phyloP scores from a whole-genome alignment of 2,113 vertebrate genomes.

The Stomatorhinus ivindoensis region DNA sequence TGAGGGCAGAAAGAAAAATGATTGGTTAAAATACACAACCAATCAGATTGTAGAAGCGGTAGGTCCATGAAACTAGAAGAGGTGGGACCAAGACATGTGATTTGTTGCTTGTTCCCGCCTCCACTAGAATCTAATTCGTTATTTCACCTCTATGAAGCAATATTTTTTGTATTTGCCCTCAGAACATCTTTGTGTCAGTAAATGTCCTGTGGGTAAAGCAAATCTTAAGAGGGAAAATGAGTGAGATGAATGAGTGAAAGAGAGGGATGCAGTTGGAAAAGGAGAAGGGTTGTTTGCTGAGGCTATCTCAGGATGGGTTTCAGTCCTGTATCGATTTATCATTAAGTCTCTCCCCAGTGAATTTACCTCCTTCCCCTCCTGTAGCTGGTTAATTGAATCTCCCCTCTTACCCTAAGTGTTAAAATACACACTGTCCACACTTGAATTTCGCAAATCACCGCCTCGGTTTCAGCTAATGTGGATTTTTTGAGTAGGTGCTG shows the following conservation, averaged over 20 bases:
- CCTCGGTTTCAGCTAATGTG: not conserved
- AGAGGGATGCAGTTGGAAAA: constrained; percentile 19
- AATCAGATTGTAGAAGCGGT: too few species aligned
- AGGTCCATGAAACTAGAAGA: too few species aligned
- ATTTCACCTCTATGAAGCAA: too few species aligned
- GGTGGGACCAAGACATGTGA: too few species aligned
- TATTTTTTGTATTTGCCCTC: too few species aligned
- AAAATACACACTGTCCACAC: constrained; percentile 10
- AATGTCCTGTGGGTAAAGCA: not conserved
- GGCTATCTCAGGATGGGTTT: constrained; percentile 31
- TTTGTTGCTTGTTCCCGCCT: too few species aligned
- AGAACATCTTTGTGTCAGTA: too few species aligned
- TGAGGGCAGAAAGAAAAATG: too few species aligned
- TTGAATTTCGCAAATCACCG: not conserved
- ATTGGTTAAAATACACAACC: too few species aligned
- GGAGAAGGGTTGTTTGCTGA: constrained; percentile 18
- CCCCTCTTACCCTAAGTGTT: constrained; percentile 20
- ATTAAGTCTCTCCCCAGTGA: constrained; percentile 45
- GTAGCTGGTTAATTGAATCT: constrained; percentile 36
- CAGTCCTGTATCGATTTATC: constrained; percentile 54
- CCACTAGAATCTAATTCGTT: too few species aligned
- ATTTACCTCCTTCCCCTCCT: constrained; percentile 16
- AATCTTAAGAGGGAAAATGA: not conserved
- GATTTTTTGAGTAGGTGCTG: not conserved
- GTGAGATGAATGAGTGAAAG: constrained; percentile 2